These are phyloP conservation scores for Trachurus trachurus DNA, from an alignment of 2,797 vertebrate genomes.

Conservation along the genomic window DNA sequence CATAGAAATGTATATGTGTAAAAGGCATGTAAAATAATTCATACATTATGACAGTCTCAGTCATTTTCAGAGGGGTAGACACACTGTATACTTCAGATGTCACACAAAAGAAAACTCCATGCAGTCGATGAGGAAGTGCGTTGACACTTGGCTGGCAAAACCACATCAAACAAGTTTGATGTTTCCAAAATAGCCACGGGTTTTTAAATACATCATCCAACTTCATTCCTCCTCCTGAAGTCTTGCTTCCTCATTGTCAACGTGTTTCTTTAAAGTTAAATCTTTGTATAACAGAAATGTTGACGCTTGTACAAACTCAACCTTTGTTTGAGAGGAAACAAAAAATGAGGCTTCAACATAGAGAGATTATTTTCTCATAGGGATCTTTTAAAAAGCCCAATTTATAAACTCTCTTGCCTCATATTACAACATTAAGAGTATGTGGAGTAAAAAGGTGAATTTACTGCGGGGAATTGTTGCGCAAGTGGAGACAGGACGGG, in stretches of 20 bases:
- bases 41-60: not conserved
- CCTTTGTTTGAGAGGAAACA: not conserved
- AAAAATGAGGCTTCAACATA: not conserved
- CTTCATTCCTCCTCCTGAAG: not conserved
- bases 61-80: not conserved
- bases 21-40: not conserved
- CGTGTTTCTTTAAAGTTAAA: not conserved
- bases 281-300: not conserved
- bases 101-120: too few species aligned
- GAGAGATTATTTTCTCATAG: too few species aligned
- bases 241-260: not conserved
- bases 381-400: not conserved
- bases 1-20: not conserved
- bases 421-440: not conserved
- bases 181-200: not conserved
- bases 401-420: not conserved
- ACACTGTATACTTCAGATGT: not conserved
- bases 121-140: too few species aligned
- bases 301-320: not conserved
- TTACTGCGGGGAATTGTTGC: constrained; percentile 10
- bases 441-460: not conserved
- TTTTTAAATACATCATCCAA: not conserved
- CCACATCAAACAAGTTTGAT: not conserved
- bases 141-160: not conserved
- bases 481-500: constrained; percentile 36